Percentiles rank a stretch among this genome's conserved stretches.
phyloP scores from a whole-genome alignment of 2,113 vertebrate genomes.

The Camelus dromedarius region DNA sequence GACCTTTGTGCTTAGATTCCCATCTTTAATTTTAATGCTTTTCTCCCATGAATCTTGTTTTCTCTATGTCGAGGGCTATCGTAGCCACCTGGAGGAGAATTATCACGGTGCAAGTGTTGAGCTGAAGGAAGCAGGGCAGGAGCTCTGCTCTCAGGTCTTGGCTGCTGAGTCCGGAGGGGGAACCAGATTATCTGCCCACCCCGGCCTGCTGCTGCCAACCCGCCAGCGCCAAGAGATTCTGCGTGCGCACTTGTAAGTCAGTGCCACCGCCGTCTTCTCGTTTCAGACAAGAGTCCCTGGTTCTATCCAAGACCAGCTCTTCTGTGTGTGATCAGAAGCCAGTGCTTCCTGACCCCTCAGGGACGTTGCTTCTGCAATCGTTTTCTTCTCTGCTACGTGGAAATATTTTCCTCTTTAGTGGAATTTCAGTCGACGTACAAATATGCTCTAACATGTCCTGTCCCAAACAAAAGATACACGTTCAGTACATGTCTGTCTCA shows the following conservation, averaged over 20 bases:
- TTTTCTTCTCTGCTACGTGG: background rate
- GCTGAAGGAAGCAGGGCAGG: background rate
- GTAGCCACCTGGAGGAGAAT: background rate
- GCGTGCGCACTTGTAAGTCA: fast-evolving
- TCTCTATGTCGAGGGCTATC: background rate
- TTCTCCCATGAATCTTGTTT: background rate
- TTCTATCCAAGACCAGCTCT: background rate
- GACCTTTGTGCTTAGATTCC: background rate
- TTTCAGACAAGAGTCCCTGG: too few relatives aligned
- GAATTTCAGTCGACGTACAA: background rate
- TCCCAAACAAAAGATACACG: background rate
- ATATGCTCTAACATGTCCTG: background rate
- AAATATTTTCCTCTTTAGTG: background rate
- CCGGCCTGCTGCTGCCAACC: too few relatives aligned
- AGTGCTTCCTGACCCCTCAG: background rate
- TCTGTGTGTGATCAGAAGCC: background rate
- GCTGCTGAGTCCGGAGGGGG: background rate
- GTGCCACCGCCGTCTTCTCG: background rate
- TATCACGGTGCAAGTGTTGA: background rate
- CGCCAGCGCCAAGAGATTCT: too few relatives aligned
- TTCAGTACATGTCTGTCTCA: background rate
- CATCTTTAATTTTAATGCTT: background rate
- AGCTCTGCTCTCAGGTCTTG: background rate
- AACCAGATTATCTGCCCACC: background rate
- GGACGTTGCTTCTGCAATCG: background rate